Conservation (phyloP, 2,888 invertebrate genomes). For the Sarcophaga caerulescens region DNA sequence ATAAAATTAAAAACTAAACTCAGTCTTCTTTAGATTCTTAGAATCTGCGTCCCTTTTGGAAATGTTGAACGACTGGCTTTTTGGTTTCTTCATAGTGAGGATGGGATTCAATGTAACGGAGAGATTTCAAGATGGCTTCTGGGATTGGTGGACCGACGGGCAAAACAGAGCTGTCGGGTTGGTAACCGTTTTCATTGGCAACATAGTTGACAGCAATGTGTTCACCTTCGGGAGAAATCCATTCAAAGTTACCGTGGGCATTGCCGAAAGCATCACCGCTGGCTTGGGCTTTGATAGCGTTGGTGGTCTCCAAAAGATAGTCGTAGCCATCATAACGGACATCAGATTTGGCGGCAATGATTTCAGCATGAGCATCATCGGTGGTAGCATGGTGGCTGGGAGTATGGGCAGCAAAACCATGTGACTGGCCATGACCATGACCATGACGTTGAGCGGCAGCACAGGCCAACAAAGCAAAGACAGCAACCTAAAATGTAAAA, state of each 20-base stretch:
- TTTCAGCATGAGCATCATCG: constrained; percentile 67
- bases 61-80: background rate
- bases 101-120: constrained; percentile 70
- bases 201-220: constrained; percentile 73
- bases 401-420: constrained; percentile 3
- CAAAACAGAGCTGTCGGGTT: constrained; percentile 55
- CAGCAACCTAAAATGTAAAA: background rate
- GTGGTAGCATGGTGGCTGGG: constrained; percentile 18
- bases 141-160: constrained; percentile 72
- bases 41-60: constrained; percentile 4
- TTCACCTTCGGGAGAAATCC: constrained; percentile 76
- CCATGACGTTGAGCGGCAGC: background rate
- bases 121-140: constrained; percentile 4
- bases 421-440: background rate
- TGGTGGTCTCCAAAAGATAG: constrained; percentile 71
- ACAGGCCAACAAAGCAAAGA: background rate
- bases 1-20: background rate
- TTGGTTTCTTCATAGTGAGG: constrained; percentile 57
- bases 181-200: constrained; percentile 69
- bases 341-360: constrained; percentile 69
- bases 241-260: constrained; percentile 74
- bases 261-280: constrained; percentile 75
- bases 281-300: constrained; percentile 70
- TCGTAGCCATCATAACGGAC: constrained; percentile 75
- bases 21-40: background rate